Percentiles rank a stretch among this genome's conserved stretches.
Evolutionary conservation across 2,113 vertebrate species (phyloP).

Genomic region (Telmatochromis sp.): DNA sequence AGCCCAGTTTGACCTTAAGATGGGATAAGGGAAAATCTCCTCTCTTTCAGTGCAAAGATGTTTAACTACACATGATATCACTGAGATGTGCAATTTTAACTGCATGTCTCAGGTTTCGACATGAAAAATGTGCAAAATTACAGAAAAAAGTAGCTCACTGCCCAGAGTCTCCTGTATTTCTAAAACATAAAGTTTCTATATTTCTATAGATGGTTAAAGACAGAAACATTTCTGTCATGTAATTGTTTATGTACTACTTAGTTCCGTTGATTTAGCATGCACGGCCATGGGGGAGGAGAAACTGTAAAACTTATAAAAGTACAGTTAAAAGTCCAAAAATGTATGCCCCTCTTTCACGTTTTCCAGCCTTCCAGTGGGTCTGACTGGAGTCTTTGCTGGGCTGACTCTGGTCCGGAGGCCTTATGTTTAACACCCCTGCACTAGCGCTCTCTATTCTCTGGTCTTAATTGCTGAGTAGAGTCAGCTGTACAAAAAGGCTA

Average conservation of each 20-base stretch:
- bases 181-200: background rate
- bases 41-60: background rate
- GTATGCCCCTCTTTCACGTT: background rate
- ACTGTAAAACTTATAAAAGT: background rate
- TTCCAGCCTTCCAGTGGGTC: background rate
- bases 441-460: background rate
- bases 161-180: background rate
- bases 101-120: background rate
- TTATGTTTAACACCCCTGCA: background rate
- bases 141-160: background rate
- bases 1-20: background rate
- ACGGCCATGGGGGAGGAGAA: background rate
- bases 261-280: background rate
- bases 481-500: background rate
- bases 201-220: background rate
- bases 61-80: background rate
- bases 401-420: background rate
- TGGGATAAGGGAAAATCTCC: background rate
- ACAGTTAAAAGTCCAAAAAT: background rate
- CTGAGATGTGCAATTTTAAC: background rate
- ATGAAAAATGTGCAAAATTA: background rate
- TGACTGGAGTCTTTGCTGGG: background rate
- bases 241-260: background rate
- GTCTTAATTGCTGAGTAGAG: background rate
- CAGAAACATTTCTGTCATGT: background rate